phyloP scores from a whole-genome alignment of 2,113 vertebrate genomes.

The Rostratula benghalensis region DNA sequence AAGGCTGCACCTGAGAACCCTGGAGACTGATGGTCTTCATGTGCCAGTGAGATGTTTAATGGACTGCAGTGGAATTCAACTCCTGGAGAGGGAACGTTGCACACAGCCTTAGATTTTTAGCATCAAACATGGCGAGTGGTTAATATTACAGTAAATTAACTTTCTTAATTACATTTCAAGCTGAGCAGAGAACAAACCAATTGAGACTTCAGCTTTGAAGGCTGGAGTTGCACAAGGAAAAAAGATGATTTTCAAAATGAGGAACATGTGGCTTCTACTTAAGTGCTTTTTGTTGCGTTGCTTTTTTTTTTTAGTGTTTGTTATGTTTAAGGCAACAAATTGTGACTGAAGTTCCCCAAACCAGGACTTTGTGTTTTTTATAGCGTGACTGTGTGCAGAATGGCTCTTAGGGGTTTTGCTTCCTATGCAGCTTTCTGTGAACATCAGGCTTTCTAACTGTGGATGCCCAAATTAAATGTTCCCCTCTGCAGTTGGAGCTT shows the following conservation, averaged over 20 bases:
- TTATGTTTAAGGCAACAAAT: not conserved
- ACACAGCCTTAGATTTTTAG: not conserved
- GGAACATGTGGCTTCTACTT: not conserved
- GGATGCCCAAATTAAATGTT: not conserved
- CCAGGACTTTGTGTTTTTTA: not conserved
- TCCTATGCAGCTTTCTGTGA: slow-evolving; percentile 9
- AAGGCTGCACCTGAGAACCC: not conserved
- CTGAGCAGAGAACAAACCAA: not conserved
- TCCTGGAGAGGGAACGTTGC: not conserved
- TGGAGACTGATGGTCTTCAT: not conserved
- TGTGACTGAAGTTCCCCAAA: not conserved
- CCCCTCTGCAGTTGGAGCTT: not conserved
- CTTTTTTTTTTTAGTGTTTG: not conserved
- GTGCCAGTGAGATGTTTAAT: not conserved
- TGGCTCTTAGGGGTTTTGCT: not conserved
- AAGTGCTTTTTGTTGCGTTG: not conserved
- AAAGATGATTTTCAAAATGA: not conserved
- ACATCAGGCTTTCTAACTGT: not conserved
- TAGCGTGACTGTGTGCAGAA: not conserved
- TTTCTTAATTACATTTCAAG: too few species aligned
- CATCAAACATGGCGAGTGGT: not conserved
- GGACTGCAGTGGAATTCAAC: not conserved
- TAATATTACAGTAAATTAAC: not conserved
- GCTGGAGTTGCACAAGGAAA: not conserved
- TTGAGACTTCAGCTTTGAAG: not conserved